Evolutionary conservation across 2,797 vertebrate species (phyloP).

Genomic region (Artibeus jamaicensis): DNA sequence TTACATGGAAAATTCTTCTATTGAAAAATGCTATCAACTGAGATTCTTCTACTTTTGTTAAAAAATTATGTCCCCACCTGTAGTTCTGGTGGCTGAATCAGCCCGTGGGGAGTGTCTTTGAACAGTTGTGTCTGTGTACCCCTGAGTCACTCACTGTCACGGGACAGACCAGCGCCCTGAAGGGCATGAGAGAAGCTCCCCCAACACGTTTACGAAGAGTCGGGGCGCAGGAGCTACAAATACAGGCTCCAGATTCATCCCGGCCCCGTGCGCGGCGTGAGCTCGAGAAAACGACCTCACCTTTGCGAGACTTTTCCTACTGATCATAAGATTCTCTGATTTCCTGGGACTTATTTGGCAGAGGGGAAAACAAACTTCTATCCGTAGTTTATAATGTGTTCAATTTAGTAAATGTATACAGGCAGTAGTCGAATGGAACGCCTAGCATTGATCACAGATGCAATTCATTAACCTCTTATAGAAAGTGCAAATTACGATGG

Average conservation of each 20-base stretch:
- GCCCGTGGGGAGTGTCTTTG: not conserved
- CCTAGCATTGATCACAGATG: not conserved
- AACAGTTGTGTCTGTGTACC: fast-evolving
- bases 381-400: not conserved
- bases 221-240: not conserved
- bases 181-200: not conserved
- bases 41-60: not conserved
- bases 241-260: not conserved
- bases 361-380: not conserved
- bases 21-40: not conserved
- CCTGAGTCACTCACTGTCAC: not conserved
- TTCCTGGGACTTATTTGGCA: not conserved
- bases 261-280: not conserved
- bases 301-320: not conserved
- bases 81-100: not conserved
- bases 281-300: not conserved
- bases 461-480: not conserved
- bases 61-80: not conserved
- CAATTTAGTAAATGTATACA: not conserved
- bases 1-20: not conserved
- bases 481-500: not conserved
- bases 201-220: not conserved
- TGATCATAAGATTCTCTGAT: not conserved
- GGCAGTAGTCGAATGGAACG: not conserved
- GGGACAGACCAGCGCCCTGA: not conserved